Base-by-base conservation (phyloP, 1,140 invertebrate genomes). In the Tetramorium simillimum region DNA sequence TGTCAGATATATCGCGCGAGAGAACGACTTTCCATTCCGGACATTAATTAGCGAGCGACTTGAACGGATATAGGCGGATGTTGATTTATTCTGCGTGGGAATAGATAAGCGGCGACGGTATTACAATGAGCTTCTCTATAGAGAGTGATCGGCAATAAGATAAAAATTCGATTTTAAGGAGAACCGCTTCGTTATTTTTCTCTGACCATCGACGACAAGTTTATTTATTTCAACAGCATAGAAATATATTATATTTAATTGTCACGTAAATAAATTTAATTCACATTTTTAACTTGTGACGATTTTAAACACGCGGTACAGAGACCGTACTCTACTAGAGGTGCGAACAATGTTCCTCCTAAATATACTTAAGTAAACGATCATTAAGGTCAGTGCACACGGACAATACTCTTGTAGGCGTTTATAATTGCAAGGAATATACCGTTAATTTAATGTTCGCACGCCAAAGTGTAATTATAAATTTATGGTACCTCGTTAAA, bases 1-100 rank as follows among this genome's bases (percentile, higher is more conserved):
- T n/a, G 14, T 28, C 43, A 14, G 67, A 88, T 62, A 37, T 40
- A 75, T 62, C 70, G 56, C 43, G 69, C 53, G 43, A 85, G 78
- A 51, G 76, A 87, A 88, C 88, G 87, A 91, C 90, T 90, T 92
- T 92, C 91, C 88, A 92, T 89, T 73, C 70, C 16, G 63, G 53
- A 70, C 40, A 85, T 88, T 89, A 89, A 91, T 89, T 88, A 86
- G 53, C 81, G 33, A 58, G 37, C 28, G 37, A 72, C n/a, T 49
- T 21, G 58, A 24, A 21, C n/a, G n/a, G 60, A 75, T 56, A 58
- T 69, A 78, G 43, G 21, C 49, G 46, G 24, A 80, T 70, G 65
- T 60, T 43, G 53, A 84, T 73, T 75, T 84, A 75, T 60, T 37
- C 21, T 18, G 21, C 18, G 14, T 24, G 28, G 16, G 49, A 40